Evolutionary conservation across 2,113 vertebrate species (phyloP).

Genomic region (Mustelus asterias): DNA sequence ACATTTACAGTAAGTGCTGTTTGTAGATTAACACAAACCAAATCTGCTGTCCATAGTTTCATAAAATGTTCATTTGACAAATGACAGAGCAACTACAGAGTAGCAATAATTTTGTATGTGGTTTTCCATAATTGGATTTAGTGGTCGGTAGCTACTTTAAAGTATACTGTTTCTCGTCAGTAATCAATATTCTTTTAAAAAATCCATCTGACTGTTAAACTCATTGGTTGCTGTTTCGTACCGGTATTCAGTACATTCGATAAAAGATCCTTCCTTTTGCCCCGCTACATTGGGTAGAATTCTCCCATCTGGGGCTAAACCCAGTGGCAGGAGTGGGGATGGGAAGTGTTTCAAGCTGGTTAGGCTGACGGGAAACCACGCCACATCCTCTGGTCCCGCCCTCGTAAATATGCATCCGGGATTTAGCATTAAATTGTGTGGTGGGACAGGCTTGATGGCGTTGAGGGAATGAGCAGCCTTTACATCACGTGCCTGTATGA

Average conservation of each 20-base stretch:
- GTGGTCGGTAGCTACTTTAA: neutral
- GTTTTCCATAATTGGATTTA: neutral
- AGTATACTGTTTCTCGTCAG: neutral
- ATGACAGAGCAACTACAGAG: neutral
- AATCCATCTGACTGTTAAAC: neutral
- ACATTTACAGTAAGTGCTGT: neutral
- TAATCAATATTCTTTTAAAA: conserved; percentile 20
- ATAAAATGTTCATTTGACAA: neutral
- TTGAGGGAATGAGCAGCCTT: no score
- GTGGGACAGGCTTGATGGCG: no score
- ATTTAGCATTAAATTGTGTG: no score
- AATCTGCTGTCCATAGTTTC: neutral
- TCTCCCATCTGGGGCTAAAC: no score
- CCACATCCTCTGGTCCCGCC: no score
- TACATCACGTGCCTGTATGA: no score
- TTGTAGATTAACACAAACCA: neutral
- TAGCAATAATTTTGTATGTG: neutral
- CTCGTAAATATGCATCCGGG: no score
- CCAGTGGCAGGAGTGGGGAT: no score
- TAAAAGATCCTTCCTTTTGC: neutral
- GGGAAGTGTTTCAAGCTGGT: no score
- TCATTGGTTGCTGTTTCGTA: neutral
- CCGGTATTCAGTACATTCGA: neutral
- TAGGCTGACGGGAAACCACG: no score
- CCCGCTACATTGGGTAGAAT: neutral